These are phyloP conservation scores for Monopis laevigella DNA, from an alignment of 2,888 invertebrate genomes.

Conservation along the genomic window DNA sequence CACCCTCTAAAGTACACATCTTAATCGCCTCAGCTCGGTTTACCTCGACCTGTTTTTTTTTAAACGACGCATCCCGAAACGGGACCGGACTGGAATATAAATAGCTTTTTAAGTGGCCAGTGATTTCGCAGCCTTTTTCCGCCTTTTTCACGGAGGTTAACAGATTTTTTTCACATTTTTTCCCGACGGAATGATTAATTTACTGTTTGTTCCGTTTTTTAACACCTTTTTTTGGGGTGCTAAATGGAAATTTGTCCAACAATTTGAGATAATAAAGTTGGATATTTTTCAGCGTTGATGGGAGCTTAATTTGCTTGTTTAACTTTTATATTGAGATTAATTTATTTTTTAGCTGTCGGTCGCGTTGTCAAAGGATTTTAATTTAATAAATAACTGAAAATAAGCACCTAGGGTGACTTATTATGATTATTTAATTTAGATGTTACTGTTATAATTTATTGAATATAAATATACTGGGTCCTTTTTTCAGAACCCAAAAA, in stretches of 20 bases:
- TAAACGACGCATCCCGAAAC: not conserved
- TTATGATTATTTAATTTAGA: no score
- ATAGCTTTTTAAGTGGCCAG: slow-evolving; percentile 41
- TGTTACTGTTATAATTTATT: no score
- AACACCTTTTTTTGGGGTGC: slow-evolving; percentile 22
- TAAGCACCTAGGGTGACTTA: no score
- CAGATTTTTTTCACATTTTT: slow-evolving; percentile 36
- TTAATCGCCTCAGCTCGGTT: not conserved
- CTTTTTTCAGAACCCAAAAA: no score
- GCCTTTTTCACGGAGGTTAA: no score
- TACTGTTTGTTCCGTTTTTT: slow-evolving; percentile 30
- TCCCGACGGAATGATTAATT: slow-evolving; percentile 31
- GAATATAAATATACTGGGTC: no score
- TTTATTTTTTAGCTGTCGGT: not conserved
- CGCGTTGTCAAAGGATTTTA: not conserved
- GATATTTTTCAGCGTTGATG: slow-evolving; percentile 6
- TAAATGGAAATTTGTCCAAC: slow-evolving; percentile 24
- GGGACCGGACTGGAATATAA: slow-evolving; percentile 27
- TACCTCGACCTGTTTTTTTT: not conserved
- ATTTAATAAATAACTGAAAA: no score
- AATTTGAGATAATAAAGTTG: slow-evolving; percentile 16
- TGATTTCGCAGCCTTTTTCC: slow-evolving; percentile 30
- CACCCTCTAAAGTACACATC: no score
- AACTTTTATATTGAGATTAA: slow-evolving; percentile 6
- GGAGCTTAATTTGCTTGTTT: slow-evolving; percentile 8